These are phyloP conservation scores for Maconellicoccus hirsutus DNA, from an alignment of 1,140 invertebrate species.

Conservation along the genomic window DNA sequence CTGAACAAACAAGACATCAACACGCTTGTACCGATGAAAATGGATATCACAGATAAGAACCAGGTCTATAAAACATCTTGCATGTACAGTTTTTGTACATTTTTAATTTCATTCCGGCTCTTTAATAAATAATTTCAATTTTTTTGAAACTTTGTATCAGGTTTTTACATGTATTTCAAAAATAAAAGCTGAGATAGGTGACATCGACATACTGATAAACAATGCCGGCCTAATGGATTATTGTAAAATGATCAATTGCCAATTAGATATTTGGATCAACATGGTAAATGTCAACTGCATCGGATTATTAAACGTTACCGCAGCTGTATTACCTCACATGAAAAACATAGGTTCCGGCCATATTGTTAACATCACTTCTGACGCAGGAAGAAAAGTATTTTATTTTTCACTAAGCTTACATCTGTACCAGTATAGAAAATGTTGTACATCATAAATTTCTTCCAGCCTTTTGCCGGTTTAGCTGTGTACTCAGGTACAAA, in stretches of 20 bases:
- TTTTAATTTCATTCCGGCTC: no score
- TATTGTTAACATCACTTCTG: constrained; percentile 32
- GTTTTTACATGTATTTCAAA: constrained; percentile 26
- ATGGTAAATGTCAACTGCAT: constrained; percentile 31
- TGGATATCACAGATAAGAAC: constrained; percentile 29
- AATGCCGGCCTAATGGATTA: constrained; percentile 33
- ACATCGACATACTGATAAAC: constrained; percentile 30
- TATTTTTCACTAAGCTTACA: no score
- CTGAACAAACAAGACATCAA: constrained; percentile 19
- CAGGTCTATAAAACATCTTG: constrained; percentile 25
- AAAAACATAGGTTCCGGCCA: constrained; percentile 28
- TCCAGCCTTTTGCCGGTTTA: constrained; percentile 31
- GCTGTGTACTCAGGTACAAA: constrained; percentile 32
- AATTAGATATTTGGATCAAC: constrained; percentile 29
- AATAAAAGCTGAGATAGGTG: constrained; percentile 28
- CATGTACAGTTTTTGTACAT: neutral
- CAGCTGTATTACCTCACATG: constrained; percentile 29
- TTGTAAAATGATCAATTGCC: constrained; percentile 29
- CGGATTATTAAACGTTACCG: constrained; percentile 30
- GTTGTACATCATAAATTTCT: constrained; percentile 20
- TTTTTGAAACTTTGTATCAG: constrained; percentile 25
- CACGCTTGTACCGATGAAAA: constrained; percentile 26
- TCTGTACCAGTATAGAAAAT: neutral
- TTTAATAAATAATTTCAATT: no score
- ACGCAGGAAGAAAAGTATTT: constrained; percentile 30